Conservation (phyloP, 2,113 vertebrate species). For the Motacilla tschutschensis region DNA sequence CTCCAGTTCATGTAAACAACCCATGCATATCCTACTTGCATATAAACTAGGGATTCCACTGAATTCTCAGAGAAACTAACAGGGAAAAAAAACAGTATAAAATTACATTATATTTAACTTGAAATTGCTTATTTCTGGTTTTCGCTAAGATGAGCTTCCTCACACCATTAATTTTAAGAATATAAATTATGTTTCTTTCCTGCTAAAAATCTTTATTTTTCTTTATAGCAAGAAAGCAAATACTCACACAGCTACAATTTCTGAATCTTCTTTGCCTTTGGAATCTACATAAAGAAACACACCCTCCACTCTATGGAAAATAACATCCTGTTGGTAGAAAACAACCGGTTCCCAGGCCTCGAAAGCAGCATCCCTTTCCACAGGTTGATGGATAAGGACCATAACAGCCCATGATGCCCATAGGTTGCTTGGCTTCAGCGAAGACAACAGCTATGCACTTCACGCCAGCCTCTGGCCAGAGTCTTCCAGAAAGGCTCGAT, state of each 20-base stretch:
- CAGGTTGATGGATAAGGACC: not conserved
- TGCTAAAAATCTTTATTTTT: not conserved
- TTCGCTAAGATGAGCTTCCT: not conserved
- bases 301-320: not conserved
- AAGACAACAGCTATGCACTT: rapidly evolving
- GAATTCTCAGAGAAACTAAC: not conserved
- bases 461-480: not conserved
- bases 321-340: not conserved
- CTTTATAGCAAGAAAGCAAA: not conserved
- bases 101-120: not conserved
- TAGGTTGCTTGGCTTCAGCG: not conserved
- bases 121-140: not conserved
- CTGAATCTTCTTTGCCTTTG: not conserved
- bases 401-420: not conserved
- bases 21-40: rapidly evolving
- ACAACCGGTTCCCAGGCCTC: not conserved
- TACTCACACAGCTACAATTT: not conserved
- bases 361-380: not conserved
- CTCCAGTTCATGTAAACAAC: not conserved
- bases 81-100: not conserved
- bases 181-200: rapidly evolving
- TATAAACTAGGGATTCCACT: not conserved
- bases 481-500: rapidly evolving
- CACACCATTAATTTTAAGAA: not conserved
- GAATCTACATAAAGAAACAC: not conserved